A percentile compares a stretch with the other conserved stretches of the same genome.
Evolutionary conservation across 2,888 invertebrate species (phyloP).

Genomic region (Caenorhabditis doughertyi): DNA sequence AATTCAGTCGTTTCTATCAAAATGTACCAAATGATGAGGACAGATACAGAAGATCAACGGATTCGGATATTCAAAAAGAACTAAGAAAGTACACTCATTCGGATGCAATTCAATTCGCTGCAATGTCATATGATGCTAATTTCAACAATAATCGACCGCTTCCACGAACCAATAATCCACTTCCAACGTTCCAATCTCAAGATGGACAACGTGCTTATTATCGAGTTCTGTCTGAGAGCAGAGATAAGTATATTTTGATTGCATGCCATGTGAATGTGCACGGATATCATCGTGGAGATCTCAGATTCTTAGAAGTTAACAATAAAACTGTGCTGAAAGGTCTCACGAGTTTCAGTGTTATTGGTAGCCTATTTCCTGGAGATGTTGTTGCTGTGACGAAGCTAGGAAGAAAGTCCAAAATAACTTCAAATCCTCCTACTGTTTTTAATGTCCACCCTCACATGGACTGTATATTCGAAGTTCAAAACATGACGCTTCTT

Average conservation of each 20-base stretch:
- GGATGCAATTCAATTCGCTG: not conserved
- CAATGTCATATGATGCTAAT: not conserved
- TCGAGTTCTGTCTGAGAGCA: conserved; percentile 1
- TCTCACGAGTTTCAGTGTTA: not conserved
- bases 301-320: conserved; percentile 38
- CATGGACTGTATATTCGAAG: conserved; percentile 2
- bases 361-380: conserved; percentile 18
- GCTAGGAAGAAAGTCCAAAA: not conserved
- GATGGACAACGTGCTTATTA: conserved; percentile 16
- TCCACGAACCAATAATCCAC: not conserved
- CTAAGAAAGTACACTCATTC: conserved; percentile 6
- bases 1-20: not conserved
- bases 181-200: not conserved
- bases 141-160: not conserved
- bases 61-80: conserved; percentile 4
- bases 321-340: not conserved
- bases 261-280: conserved; percentile 41
- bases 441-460: not conserved
- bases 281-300: conserved; percentile 43
- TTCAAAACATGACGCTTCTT: not conserved
- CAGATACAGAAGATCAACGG: not conserved
- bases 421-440: not conserved
- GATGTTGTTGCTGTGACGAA: conserved; percentile 27
- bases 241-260: conserved; percentile 18
- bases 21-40: not conserved